phyloP scores from a whole-genome alignment of 1,140 invertebrate species.

The Portunus trituberculatus region DNA sequence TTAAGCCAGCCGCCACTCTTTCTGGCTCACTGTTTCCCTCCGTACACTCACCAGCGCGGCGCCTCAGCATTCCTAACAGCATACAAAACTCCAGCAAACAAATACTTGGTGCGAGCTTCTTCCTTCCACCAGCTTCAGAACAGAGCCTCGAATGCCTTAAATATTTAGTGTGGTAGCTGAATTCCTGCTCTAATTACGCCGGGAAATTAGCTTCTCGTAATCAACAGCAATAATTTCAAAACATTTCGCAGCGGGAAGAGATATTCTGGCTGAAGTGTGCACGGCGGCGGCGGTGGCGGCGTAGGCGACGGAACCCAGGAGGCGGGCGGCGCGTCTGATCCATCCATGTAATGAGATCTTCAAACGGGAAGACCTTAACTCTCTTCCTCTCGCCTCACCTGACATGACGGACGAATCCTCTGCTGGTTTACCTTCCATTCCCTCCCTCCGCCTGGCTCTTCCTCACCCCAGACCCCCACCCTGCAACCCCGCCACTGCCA shows the following conservation, averaged over 20 bases:
- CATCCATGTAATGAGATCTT: constrained; percentile 22
- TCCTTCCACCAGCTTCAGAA: not conserved
- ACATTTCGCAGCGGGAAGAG: not conserved
- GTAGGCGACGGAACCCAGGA: not conserved
- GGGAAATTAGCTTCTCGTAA: not conserved
- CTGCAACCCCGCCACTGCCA: not conserved
- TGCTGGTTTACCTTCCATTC: not conserved
- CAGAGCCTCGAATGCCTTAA: not conserved
- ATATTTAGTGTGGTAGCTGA: not conserved
- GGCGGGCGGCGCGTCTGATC: not conserved
- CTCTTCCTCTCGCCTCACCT: not conserved
- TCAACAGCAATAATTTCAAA: not conserved
- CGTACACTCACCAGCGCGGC: too few relatives aligned
- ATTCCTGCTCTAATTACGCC: not conserved
- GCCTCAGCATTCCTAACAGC: not conserved
- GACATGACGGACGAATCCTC: not conserved
- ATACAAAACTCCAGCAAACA: not conserved
- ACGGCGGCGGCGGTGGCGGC: not conserved
- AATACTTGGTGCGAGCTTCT: not conserved
- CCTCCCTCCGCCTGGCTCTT: not conserved
- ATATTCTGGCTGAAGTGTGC: not conserved
- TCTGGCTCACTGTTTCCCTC: not conserved
- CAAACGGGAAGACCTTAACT: not conserved
- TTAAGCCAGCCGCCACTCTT: too few relatives aligned
- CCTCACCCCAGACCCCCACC: not conserved